Evolutionary conservation across 1,140 invertebrate genomes (phyloP).

Genomic region (Apis laboriosa): DNA sequence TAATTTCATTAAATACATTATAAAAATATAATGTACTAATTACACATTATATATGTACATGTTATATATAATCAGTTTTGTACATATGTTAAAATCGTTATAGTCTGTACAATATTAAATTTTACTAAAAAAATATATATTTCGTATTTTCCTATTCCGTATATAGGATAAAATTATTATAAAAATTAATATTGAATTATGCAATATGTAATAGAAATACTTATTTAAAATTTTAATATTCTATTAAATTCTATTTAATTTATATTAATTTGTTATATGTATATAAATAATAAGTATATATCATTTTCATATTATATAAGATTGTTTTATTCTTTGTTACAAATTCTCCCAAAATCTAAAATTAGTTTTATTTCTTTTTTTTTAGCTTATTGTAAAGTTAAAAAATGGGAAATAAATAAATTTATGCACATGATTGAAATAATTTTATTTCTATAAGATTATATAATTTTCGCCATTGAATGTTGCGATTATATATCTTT

Average conservation of each 20-base stretch:
- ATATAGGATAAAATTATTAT: constrained; percentile 17
- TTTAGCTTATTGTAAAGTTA: neutral
- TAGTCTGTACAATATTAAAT: constrained; percentile 73
- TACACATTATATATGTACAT: constrained; percentile 69
- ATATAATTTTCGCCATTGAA: constrained; percentile 25
- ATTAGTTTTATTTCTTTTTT: neutral
- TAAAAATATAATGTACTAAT: constrained; percentile 63
- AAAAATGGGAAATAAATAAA: constrained; percentile 40
- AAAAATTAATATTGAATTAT: constrained; percentile 16
- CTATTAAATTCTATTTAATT: constrained; percentile 34
- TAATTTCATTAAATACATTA: constrained; percentile 58
- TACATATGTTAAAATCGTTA: constrained; percentile 73
- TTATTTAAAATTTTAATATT: constrained; percentile 10
- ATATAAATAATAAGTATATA: constrained; percentile 31
- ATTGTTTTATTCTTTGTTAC: constrained; percentile 4
- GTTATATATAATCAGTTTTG: constrained; percentile 73
- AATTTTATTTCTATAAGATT: constrained; percentile 48
- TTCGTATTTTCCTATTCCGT: constrained; percentile 32
- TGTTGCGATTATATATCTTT: constrained; percentile 22
- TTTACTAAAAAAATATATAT: constrained; percentile 58
- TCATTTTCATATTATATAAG: constrained; percentile 35
- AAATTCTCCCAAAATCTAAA: neutral
- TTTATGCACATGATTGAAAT: constrained; percentile 30
- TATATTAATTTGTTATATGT: constrained; percentile 27
- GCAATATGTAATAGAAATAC: constrained; percentile 14